Evolutionary conservation across 2,797 vertebrate species (phyloP).

Genomic region (Microctenopoma steveboyesi): DNA sequence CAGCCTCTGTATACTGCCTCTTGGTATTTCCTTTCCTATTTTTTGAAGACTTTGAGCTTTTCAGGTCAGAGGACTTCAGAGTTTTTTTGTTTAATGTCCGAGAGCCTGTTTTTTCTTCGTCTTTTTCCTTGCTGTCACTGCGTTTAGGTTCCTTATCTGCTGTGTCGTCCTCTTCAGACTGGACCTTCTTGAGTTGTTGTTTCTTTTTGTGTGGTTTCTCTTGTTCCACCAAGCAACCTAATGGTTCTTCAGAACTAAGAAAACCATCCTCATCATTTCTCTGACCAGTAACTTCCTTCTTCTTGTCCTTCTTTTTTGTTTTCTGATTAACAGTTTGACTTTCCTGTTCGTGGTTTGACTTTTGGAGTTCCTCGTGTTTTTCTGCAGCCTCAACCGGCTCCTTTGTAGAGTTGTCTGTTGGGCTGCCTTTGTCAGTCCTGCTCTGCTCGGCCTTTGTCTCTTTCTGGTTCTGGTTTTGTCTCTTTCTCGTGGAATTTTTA

Average conservation of each 20-base stretch:
- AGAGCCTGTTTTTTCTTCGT: background rate
- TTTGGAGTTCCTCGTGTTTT: slow-evolving; percentile 17
- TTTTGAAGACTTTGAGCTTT: slow-evolving; percentile 37
- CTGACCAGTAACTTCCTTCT: slow-evolving; percentile 6
- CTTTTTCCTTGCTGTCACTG: background rate
- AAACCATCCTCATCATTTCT: slow-evolving; percentile 2
- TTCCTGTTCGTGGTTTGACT: slow-evolving; percentile 1
- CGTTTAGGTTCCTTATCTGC: slow-evolving; percentile 22
- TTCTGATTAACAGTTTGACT: slow-evolving; percentile 21
- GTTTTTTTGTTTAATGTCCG: slow-evolving; percentile 22
- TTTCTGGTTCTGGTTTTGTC: slow-evolving; percentile 34
- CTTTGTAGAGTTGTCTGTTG: slow-evolving; percentile 24
- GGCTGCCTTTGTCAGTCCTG: slow-evolving; percentile 45
- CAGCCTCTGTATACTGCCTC: slow-evolving; percentile 9
- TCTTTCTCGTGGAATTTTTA: slow-evolving; percentile 54
- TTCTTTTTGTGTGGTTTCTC: slow-evolving; percentile 50
- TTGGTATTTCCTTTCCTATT: slow-evolving; percentile 26
- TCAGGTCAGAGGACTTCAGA: slow-evolving; percentile 22
- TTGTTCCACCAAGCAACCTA: slow-evolving; percentile 9
- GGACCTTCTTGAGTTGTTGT: slow-evolving; percentile 17
- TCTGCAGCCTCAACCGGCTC: slow-evolving; percentile 9
- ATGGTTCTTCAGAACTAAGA: slow-evolving; percentile 17
- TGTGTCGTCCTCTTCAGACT: slow-evolving; percentile 19
- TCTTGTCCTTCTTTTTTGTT: slow-evolving; percentile 36
- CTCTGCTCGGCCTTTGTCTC: slow-evolving; percentile 40